Percentiles rank a stretch among this genome's conserved stretches.
Evolutionary conservation across 2,888 invertebrate genomes (phyloP).

Genomic region (Tachina lurida): DNA sequence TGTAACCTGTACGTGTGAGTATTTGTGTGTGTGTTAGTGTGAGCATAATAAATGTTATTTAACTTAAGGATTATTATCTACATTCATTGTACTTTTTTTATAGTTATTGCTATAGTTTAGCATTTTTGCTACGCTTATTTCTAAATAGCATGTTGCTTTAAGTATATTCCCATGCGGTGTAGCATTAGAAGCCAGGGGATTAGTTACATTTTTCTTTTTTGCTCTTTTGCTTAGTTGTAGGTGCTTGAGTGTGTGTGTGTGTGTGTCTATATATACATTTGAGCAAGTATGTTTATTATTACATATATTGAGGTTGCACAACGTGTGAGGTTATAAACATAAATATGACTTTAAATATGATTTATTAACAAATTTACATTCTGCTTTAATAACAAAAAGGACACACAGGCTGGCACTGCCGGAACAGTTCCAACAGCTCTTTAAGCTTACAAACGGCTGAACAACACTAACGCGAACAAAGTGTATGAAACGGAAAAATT

Average conservation of each 20-base stretch:
- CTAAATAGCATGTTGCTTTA: constrained; percentile 60
- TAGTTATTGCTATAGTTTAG: constrained; percentile 59
- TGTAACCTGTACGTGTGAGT: neutral
- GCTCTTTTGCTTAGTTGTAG: neutral
- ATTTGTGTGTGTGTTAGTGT: neutral
- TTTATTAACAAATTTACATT: constrained; percentile 42
- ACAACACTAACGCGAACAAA: no score
- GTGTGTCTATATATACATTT: neutral
- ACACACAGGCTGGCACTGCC: no score
- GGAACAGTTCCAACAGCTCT: no score
- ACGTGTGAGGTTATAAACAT: constrained; percentile 52
- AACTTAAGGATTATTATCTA: constrained; percentile 60
- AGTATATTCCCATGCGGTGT: constrained; percentile 26
- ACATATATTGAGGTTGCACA: constrained; percentile 4
- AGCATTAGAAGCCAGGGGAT: neutral
- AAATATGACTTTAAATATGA: constrained; percentile 59
- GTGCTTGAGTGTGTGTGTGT: neutral
- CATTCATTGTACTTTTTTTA: constrained; percentile 54
- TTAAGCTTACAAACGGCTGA: no score
- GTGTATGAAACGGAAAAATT: no score
- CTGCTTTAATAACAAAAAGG: no score
- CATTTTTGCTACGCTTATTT: constrained; percentile 54
- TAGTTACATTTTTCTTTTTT: no score
- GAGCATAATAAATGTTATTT: constrained; percentile 59
- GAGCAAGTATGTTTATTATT: neutral